Evolutionary conservation across 1,140 invertebrate species (phyloP).

Genomic region (Zaprionus nigranus): DNA sequence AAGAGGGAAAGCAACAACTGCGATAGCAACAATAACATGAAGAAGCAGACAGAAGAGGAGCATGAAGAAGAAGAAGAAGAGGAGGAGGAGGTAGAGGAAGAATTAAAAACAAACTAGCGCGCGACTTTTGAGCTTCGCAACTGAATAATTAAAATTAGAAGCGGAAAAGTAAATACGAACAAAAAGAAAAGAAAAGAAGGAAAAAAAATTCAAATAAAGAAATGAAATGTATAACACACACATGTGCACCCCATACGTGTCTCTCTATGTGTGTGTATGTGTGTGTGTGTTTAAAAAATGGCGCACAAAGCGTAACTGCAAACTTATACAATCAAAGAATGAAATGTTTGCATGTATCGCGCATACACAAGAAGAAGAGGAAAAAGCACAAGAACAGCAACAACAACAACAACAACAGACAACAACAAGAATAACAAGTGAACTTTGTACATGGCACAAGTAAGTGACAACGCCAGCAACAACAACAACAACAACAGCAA

Average conservation of each 20-base stretch:
- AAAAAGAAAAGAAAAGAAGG: slow-evolving; percentile 46
- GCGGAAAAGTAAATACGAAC: slow-evolving; percentile 76
- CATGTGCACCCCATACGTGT: neutral
- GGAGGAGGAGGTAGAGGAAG: slow-evolving; percentile 47
- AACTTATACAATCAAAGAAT: slow-evolving; percentile 75
- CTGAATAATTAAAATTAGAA: slow-evolving; percentile 83
- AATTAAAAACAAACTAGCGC: slow-evolving; percentile 65
- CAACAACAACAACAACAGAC: slow-evolving; percentile 39
- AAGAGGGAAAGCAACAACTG: slow-evolving; percentile 47
- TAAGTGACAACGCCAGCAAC: slow-evolving; percentile 57
- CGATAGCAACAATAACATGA: slow-evolving; percentile 43
- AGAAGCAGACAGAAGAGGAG: slow-evolving; percentile 19
- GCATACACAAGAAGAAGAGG: slow-evolving; percentile 34
- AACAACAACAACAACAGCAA: neutral
- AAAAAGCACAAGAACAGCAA: slow-evolving; percentile 38
- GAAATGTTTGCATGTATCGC: slow-evolving; percentile 43
- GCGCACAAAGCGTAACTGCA: slow-evolving; percentile 74
- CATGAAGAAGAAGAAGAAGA: slow-evolving; percentile 29
- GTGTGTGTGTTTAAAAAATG: slow-evolving; percentile 55
- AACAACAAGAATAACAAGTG: slow-evolving; percentile 55
- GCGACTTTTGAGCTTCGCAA: slow-evolving; percentile 79
- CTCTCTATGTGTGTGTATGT: neutral
- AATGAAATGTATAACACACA: slow-evolving; percentile 52
- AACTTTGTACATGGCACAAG: slow-evolving; percentile 71
- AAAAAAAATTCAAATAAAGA: slow-evolving; percentile 68